Evolutionary conservation across 2,888 invertebrate species (phyloP).

Genomic region (Amphimallon solstitiale): DNA sequence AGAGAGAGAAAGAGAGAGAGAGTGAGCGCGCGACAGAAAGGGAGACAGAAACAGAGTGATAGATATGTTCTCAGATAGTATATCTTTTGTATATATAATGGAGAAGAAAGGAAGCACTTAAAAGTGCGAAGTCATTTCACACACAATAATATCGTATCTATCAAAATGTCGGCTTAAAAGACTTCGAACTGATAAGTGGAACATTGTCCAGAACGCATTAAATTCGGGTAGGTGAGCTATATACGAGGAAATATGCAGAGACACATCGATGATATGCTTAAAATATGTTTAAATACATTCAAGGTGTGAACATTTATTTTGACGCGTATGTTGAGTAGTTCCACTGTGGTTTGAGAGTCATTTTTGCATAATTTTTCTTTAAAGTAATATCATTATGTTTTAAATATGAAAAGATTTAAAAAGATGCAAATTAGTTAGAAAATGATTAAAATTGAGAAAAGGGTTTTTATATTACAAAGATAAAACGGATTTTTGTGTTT

Average conservation of each 20-base stretch:
- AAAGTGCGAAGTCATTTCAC: constrained; percentile 18
- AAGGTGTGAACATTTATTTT: constrained; percentile 52
- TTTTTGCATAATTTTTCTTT: neutral
- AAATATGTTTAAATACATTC: constrained; percentile 55
- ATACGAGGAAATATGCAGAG: constrained; percentile 49
- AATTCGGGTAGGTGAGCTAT: constrained; percentile 55
- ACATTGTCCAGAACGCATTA: constrained; percentile 56
- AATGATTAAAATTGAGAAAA: too few relatives aligned
- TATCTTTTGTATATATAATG: constrained; percentile 10
- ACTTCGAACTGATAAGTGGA: constrained; percentile 37
- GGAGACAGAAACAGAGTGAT: constrained; percentile 12
- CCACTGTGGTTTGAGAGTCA: constrained; percentile 32
- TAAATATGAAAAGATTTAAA: too few relatives aligned
- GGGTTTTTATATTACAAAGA: too few relatives aligned
- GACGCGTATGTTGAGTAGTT: constrained; percentile 44
- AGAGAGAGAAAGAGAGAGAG: constrained; percentile 1
- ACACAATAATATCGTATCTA: neutral
- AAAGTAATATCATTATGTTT: too few relatives aligned
- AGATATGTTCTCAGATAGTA: constrained; percentile 6
- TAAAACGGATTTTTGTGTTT: too few relatives aligned
- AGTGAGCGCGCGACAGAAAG: constrained; percentile 15
- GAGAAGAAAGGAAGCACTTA: constrained; percentile 26
- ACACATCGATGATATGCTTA: constrained; percentile 57
- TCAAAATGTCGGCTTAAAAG: neutral
- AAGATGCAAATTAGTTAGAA: too few relatives aligned